These are phyloP conservation scores for Druon quercuslanigerum DNA, from an alignment of 1,140 invertebrate species.

Conservation along the genomic window DNA sequence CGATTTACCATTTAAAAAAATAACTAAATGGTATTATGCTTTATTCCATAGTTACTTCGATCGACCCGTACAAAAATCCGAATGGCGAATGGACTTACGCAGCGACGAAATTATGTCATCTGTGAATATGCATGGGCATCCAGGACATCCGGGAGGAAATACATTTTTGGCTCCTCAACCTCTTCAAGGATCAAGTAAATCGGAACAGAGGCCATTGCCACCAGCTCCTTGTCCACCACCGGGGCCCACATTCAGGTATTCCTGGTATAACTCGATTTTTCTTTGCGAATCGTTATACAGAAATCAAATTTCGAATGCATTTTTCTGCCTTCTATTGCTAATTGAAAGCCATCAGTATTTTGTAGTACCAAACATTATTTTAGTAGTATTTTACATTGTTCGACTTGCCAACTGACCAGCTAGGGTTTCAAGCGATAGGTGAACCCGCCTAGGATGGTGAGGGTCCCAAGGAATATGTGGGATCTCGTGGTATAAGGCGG, in stretches of 20 bases:
- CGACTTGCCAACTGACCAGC: too few relatives aligned
- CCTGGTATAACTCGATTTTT: constrained; percentile 70
- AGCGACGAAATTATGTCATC: constrained; percentile 71
- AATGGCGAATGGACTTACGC: constrained; percentile 74
- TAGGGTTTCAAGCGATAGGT: too few relatives aligned
- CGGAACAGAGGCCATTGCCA: constrained; percentile 76
- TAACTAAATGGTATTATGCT: constrained; percentile 37
- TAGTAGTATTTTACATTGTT: too few relatives aligned
- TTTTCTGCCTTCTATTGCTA: neutral
- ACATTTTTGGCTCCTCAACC: constrained; percentile 85
- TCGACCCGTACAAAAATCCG: constrained; percentile 76
- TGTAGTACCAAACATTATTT: too few relatives aligned
- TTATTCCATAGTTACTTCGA: constrained; percentile 75
- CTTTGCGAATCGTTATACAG: constrained; percentile 11
- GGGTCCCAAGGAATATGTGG: too few relatives aligned
- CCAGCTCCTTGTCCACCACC: constrained; percentile 81
- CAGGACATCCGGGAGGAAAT: constrained; percentile 76
- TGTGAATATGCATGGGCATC: constrained; percentile 71
- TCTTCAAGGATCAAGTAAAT: constrained; percentile 78
- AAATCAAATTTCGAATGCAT: constrained; percentile 33
- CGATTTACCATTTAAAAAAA: neutral
- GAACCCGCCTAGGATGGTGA: too few relatives aligned
- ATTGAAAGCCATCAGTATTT: too few relatives aligned
- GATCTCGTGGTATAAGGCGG: too few relatives aligned
- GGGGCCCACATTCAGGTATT: constrained; percentile 89